Evolutionary conservation across 2,797 vertebrate species (phyloP).

Genomic region (Leptoclinus maculatus): DNA sequence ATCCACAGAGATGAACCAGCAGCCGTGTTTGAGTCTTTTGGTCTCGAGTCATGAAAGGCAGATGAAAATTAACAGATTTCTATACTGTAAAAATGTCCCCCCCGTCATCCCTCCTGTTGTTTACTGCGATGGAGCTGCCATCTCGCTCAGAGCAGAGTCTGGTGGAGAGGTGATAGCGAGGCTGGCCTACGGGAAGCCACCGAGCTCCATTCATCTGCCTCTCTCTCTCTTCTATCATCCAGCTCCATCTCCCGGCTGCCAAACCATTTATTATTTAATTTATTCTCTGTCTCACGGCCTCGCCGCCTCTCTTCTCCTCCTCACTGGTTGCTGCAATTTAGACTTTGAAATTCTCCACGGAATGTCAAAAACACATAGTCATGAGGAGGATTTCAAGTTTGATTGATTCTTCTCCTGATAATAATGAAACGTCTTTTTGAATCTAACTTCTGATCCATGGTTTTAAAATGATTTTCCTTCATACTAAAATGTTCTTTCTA

Average conservation of each 20-base stretch:
- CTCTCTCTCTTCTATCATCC: conserved; percentile 49
- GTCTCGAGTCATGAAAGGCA: conserved; percentile 3
- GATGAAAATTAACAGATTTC: conserved; percentile 17
- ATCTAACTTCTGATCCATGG: neutral
- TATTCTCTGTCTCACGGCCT: conserved; percentile 32
- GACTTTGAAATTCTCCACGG: neutral
- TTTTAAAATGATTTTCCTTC: neutral
- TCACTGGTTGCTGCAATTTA: neutral
- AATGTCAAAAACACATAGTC: neutral
- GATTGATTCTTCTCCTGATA: neutral
- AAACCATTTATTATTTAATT: conserved; percentile 57
- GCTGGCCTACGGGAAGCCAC: conserved; percentile 63
- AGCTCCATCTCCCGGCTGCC: conserved; percentile 53
- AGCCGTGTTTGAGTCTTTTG: neutral
- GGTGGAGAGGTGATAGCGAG: conserved; percentile 65
- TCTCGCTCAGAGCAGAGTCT: conserved; percentile 71
- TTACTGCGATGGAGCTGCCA: conserved; percentile 55
- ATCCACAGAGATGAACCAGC: neutral
- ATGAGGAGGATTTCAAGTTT: neutral
- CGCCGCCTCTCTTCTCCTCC: neutral
- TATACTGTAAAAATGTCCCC: neutral
- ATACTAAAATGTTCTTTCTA: neutral
- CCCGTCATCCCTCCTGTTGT: conserved; percentile 21
- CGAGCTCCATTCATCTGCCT: conserved; percentile 56
- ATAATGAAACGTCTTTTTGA: neutral